These are phyloP conservation scores for Chalcosyrphus nemorum DNA, from an alignment of 2,888 invertebrate species.

Conservation along the genomic window DNA sequence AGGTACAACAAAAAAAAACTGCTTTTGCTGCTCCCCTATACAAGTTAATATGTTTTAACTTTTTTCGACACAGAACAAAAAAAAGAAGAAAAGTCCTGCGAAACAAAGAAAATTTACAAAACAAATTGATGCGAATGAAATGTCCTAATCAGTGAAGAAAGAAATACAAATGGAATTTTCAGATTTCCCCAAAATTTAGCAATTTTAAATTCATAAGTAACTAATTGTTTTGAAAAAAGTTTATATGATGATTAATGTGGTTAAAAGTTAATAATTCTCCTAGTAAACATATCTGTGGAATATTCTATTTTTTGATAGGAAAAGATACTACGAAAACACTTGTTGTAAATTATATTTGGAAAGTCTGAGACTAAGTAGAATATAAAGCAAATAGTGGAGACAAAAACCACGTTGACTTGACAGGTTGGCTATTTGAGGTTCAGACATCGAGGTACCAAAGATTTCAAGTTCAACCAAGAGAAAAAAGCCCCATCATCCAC, in stretches of 20 bases:
- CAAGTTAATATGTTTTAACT: conserved; percentile 56
- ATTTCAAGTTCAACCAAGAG: too few relatives aligned
- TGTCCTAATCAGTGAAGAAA: conserved; percentile 69
- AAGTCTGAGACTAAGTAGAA: too few relatives aligned
- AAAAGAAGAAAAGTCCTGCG: not conserved
- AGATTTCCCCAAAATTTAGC: not conserved
- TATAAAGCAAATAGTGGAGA: too few relatives aligned
- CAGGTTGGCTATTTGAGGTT: too few relatives aligned
- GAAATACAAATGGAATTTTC: conserved; percentile 40
- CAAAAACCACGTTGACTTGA: too few relatives aligned
- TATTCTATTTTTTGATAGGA: too few relatives aligned
- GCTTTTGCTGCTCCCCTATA: not conserved
- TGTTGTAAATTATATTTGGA: too few relatives aligned
- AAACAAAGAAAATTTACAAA: conserved; percentile 67
- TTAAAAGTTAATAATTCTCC: not conserved
- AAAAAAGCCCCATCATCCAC: not conserved
- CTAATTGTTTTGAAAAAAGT: conserved; percentile 43
- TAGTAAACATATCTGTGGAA: not conserved
- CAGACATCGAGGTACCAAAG: too few relatives aligned
- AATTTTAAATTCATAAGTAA: conserved; percentile 35
- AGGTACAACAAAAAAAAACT: not conserved
- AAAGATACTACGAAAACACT: too few relatives aligned
- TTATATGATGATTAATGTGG: not conserved
- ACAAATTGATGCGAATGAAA: conserved; percentile 72
- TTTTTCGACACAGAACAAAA: conserved; percentile 5